A percentile compares a stretch with the other conserved stretches of the same genome.
phyloP scores from a whole-genome alignment of 2,797 vertebrate species.

The Scolopax rusticola region DNA sequence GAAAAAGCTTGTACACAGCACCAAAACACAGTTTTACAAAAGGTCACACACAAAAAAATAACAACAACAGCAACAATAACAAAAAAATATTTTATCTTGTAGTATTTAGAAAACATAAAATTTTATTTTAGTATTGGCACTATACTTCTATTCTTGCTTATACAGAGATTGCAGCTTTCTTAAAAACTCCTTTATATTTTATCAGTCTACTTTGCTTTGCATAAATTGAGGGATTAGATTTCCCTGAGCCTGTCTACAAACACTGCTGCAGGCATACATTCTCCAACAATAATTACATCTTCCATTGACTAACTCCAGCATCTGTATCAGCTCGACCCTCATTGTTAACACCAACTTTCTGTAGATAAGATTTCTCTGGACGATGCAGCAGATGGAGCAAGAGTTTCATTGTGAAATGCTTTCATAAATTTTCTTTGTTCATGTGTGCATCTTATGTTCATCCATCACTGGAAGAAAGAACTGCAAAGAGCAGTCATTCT shows the following conservation, averaged over 20 bases:
- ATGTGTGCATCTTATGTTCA: not conserved
- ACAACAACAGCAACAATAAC: not conserved
- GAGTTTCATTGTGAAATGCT: constrained; percentile 24
- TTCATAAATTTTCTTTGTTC: constrained; percentile 48
- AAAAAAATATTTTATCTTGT: not conserved
- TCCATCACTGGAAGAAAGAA: not conserved
- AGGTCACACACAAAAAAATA: not conserved
- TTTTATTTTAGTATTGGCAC: not conserved
- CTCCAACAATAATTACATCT: not conserved
- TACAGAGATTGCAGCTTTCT: not conserved
- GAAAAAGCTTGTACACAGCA: not conserved
- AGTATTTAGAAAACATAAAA: not conserved
- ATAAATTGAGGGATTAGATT: not conserved
- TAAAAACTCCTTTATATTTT: not conserved
- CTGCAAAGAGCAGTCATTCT: not conserved
- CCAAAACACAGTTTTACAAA: not conserved
- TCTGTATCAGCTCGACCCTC: not conserved
- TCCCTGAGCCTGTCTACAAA: not conserved
- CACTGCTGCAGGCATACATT: not conserved
- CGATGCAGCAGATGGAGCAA: constrained; percentile 62
- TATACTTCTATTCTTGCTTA: not conserved
- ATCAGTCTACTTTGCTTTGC: not conserved
- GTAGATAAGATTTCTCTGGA: constrained; percentile 3
- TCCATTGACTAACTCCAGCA: not conserved
- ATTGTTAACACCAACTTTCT: not conserved